Evolutionary conservation across 2,113 vertebrate species (phyloP), one percentile per base, ranked within the genome.

Genomic region (Desmodus rotundus): DNA sequence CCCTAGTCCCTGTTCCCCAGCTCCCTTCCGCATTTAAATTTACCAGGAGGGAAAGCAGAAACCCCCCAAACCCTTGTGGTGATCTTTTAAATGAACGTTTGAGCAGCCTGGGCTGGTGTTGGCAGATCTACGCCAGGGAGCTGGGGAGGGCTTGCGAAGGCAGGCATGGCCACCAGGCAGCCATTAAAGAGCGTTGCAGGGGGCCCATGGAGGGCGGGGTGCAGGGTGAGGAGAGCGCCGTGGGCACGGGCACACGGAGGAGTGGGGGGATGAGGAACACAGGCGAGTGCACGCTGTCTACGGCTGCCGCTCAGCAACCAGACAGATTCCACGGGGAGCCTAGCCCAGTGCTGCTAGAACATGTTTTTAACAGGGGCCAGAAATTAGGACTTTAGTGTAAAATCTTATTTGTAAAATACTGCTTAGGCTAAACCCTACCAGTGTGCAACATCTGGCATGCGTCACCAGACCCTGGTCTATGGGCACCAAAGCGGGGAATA

Each of bases 401-500:
- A 76, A 17, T 1, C 26, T 41, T 41, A 47, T 36, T 13, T 50
- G 28, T 33, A 70, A 88, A 78, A 36, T 2, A 28, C 68, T 22
- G 67, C 52, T 63, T 15, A 84, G 83, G 45, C 11, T 24, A 65
- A 67, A 17, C 38, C 67, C 15, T 70, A 6, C 56, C 20, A 58
- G 67, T 2, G 1, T 50, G 52, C 43, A n/a, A 85, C 43, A 52
- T 36, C 4, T 5, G 19, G 17, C 47, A 8, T n/a, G 19, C 24
- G 7, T 2, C 26, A 33, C 41, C 58, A 50, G 73, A 56, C 36
- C 50, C 54, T 24, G 63, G 67, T 26, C 43, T 16, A 15, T 24
- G 3, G 77, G 73, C 13, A 33, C 16, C 43, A 33, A 8, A 76
- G 50, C 87, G 87, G 96, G 93, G 90, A 93, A 73, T 43, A 99